Evolutionary conservation across 2,888 invertebrate species (phyloP).

Genomic region (Drosophila gaucha): DNA sequence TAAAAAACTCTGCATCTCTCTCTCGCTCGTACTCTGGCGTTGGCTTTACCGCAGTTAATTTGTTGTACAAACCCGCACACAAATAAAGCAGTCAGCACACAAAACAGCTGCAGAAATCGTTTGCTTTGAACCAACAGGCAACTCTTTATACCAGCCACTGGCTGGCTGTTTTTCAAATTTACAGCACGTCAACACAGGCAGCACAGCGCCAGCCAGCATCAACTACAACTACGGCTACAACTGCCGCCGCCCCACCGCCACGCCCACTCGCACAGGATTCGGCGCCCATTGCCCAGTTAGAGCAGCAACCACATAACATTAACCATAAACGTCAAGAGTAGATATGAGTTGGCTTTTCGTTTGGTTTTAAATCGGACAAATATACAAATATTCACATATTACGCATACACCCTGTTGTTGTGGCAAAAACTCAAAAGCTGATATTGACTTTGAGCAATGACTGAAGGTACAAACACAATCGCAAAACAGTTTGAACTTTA

Average conservation of each 20-base stretch:
- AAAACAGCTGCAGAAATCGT: slow-evolving; percentile 61
- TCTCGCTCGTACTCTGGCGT: background rate
- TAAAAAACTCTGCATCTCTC: background rate
- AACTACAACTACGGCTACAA: background rate
- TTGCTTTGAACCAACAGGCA: slow-evolving; percentile 75
- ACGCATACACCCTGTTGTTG: slow-evolving; percentile 42
- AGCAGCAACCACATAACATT: slow-evolving; percentile 45
- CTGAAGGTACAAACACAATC: background rate
- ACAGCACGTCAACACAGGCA: slow-evolving; percentile 68
- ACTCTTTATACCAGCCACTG: slow-evolving; percentile 64
- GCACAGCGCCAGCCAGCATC: background rate
- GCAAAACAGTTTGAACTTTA: background rate
- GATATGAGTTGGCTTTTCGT: slow-evolving; percentile 24
- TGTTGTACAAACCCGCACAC: slow-evolving; percentile 74
- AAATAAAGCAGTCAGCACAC: slow-evolving; percentile 67
- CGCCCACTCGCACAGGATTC: background rate
- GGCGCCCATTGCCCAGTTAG: slow-evolving; percentile 21
- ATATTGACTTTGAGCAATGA: background rate
- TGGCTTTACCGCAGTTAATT: slow-evolving; percentile 67
- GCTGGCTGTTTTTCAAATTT: slow-evolving; percentile 74
- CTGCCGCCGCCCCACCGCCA: background rate
- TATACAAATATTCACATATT: slow-evolving; percentile 18
- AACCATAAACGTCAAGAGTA: slow-evolving; percentile 51
- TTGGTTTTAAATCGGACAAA: slow-evolving; percentile 50
- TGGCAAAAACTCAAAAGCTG: background rate